These are phyloP conservation scores for Meandrusa payeni DNA, from an alignment of 2,888 invertebrate genomes.

Conservation along the genomic window DNA sequence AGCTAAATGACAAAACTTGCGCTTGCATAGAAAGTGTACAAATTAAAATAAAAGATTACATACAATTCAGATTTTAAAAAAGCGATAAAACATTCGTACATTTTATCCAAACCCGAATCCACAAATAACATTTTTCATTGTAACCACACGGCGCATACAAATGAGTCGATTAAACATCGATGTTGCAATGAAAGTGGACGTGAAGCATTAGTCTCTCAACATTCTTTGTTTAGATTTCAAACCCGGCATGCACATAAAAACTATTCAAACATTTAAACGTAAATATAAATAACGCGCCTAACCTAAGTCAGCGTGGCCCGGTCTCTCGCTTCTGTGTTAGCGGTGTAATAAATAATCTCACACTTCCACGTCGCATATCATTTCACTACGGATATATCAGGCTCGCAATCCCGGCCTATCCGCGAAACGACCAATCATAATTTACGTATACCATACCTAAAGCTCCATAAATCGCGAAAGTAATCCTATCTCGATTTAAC, in stretches of 20 bases:
- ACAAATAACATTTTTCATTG: constrained; percentile 26
- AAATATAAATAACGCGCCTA: constrained; percentile 76
- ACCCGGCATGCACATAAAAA: constrained; percentile 46
- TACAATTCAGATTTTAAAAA: too few species aligned
- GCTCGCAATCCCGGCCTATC: constrained; percentile 59
- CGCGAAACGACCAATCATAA: constrained; percentile 62
- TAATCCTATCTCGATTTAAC: constrained; percentile 55
- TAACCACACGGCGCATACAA: constrained; percentile 38
- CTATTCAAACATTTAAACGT: constrained; percentile 64
- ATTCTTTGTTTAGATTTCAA: constrained; percentile 71
- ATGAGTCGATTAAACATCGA: constrained; percentile 72
- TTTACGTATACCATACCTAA: constrained; percentile 50
- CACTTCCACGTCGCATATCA: constrained; percentile 68
- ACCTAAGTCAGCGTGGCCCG: constrained; percentile 59
- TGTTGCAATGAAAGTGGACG: constrained; percentile 66
- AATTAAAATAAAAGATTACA: too few species aligned
- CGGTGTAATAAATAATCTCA: constrained; percentile 72
- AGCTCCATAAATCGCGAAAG: constrained; percentile 58
- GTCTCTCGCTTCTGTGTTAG: constrained; percentile 56
- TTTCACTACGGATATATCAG: constrained; percentile 71
- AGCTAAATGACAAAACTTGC: too few species aligned
- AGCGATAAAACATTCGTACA: neutral
- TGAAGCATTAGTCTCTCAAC: constrained; percentile 71
- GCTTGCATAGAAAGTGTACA: too few species aligned
- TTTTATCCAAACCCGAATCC: neutral